Percentiles rank a stretch among this genome's conserved stretches.
These are phyloP conservation scores for Chaenocephalus aceratus DNA, from an alignment of 2,113 vertebrate genomes.

Conservation along the genomic window DNA sequence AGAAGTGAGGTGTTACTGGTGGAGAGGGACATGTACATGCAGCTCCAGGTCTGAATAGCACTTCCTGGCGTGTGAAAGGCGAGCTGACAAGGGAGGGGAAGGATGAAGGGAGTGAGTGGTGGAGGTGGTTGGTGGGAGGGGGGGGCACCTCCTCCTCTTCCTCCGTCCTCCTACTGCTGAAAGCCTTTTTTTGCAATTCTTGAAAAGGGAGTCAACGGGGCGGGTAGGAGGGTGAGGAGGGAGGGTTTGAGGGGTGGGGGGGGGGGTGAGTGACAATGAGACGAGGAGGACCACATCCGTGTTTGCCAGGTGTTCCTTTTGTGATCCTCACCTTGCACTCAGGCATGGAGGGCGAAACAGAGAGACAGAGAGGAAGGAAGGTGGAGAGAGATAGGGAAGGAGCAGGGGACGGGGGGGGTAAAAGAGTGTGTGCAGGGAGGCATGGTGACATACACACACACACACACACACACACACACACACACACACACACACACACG, in stretches of 20 bases:
- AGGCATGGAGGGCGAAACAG: conserved; percentile 58
- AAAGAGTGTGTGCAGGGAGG: conserved; percentile 22
- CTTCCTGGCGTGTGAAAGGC: conserved; percentile 86
- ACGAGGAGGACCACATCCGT: conserved; percentile 75
- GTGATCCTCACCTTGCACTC: conserved; percentile 81
- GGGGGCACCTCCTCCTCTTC: conserved; percentile 37
- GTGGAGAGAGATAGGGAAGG: conserved; percentile 32
- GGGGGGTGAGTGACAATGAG: conserved; percentile 63
- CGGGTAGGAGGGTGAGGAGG: conserved; percentile 17
- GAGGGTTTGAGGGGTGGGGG: not conserved
- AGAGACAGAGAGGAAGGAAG: conserved; percentile 50
- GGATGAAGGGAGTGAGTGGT: conserved; percentile 64
- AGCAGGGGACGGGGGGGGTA: not conserved
- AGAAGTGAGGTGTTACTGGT: conserved; percentile 62
- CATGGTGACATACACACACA: conserved; percentile 5
- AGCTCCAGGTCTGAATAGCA: conserved; percentile 82
- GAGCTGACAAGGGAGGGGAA: conserved; percentile 60
- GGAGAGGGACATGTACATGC: conserved; percentile 79
- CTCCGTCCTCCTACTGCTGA: conserved; percentile 65
- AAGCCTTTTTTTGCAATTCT: conserved; percentile 85
- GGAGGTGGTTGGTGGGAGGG: conserved; percentile 54
- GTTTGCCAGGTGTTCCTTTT: conserved; percentile 88
- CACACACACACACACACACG: conserved; percentile 13
- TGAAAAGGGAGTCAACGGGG: conserved; percentile 68
- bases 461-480: conserved; percentile 5